Evolutionary conservation across 2,113 vertebrate genomes (phyloP), one percentile per base, ranked within the genome.

Genomic region (Telmatochromis sp.): DNA sequence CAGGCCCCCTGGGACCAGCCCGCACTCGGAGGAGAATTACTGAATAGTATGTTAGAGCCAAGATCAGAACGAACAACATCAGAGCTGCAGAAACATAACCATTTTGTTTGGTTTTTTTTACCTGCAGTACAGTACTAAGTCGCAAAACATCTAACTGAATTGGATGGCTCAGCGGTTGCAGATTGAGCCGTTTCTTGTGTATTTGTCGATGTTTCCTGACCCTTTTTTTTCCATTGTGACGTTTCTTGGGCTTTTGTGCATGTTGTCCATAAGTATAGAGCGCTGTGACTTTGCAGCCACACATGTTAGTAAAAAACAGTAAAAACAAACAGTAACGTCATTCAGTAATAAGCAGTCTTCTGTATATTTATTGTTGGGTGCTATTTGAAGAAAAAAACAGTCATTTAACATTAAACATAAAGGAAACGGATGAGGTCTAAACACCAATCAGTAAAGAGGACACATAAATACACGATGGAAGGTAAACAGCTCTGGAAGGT

Each of bases 31-130:
- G 63, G 84, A 88, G 90, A 88, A 91, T 86, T 81, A 86, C 78
- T 89, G 60, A 81, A 79, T 58, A 81, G 85, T 87, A n/a, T 57
- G 78, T 78, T 11, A 73, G 55, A 94, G 89, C 83, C 84, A 49
- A 83, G 85, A 92, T 91, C 88, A 91, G 87, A 90, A 70, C 51
- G 75, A 87, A 81, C 87, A 91, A 85, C 87, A 87, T 90, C 80
- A 90, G 84, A 88, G 87, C 57, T 33, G 80, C 58, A 85, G 47
- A 90, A 89, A 75, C 37, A 49, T 57, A 19, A 81, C 86, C 78
- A 65, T 90, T 85, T 84, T 83, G 86, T 3, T 1, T 40, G 1
- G 0, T 4, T 57, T 60, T 92, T 89, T 89, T 91, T 73, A 90
- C 85, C 83, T 91, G 81, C 78, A 84, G 70, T 60, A 19, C 86